A percentile compares a stretch with the other conserved stretches of the same genome.
These are phyloP conservation scores for Anableps anableps DNA, from an alignment of 2,797 vertebrate genomes.

Conservation along the genomic window DNA sequence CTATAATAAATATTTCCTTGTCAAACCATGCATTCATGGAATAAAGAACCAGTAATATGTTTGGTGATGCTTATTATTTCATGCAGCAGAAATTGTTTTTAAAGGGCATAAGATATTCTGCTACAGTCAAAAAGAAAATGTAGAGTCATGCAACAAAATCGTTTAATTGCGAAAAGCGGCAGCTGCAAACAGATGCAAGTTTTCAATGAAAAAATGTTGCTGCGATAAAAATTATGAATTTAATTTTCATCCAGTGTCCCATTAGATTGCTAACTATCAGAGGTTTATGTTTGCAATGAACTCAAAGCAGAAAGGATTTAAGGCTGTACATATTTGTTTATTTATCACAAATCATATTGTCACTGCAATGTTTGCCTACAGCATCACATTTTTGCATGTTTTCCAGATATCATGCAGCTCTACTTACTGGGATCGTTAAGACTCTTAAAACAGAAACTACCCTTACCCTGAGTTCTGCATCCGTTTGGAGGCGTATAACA, in stretches of 20 bases:
- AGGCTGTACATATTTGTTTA: neutral
- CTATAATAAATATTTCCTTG: neutral
- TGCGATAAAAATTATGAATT: neutral
- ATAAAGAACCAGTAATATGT: neutral
- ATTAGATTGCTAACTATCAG: neutral
- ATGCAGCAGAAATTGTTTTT: neutral
- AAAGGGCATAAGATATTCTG: neutral
- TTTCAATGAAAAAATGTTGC: neutral
- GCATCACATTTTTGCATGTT: neutral
- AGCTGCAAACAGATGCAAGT: neutral
- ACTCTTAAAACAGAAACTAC: conserved; percentile 8
- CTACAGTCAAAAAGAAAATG: neutral
- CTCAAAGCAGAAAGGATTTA: neutral
- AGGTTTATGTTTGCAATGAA: neutral
- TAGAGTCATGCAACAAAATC: neutral
- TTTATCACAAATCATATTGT: neutral
- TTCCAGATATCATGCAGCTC: neutral
- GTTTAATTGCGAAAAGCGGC: neutral
- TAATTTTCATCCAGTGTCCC: neutral
- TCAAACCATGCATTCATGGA: neutral
- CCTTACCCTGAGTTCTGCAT: conserved; percentile 84
- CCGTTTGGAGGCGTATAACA: conserved; percentile 83
- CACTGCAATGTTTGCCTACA: neutral
- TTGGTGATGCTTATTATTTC: neutral
- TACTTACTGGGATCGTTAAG: neutral